Percentiles rank a stretch among this genome's conserved stretches.
These are phyloP conservation scores for Drosophila varians DNA, from an alignment of 1,140 invertebrate genomes.

Conservation along the genomic window DNA sequence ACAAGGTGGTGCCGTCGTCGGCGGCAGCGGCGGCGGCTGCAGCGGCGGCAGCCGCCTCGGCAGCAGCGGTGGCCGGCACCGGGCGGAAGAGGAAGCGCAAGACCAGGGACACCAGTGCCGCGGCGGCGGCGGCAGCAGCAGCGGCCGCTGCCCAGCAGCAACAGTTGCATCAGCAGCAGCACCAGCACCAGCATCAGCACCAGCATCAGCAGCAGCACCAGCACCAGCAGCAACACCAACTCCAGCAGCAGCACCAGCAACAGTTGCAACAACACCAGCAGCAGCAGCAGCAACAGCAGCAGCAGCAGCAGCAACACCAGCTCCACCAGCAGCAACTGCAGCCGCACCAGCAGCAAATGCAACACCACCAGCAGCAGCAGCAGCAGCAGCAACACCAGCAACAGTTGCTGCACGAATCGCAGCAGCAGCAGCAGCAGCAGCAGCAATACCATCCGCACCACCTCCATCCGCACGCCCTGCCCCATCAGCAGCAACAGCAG, in stretches of 20 bases:
- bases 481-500: slow-evolving; percentile 45
- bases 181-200: slow-evolving; percentile 5
- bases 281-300: slow-evolving; percentile 19
- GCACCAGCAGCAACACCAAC: slow-evolving; percentile 17
- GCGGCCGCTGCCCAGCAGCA: slow-evolving; percentile 5
- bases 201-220: slow-evolving; percentile 38
- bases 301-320: slow-evolving; percentile 21
- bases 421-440: slow-evolving; percentile 40
- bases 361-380: slow-evolving; percentile 18
- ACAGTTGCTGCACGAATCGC: slow-evolving; percentile 34
- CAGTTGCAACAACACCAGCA: slow-evolving; percentile 10
- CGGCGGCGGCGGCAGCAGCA: neutral
- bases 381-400: slow-evolving; percentile 21
- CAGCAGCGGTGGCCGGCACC: neutral
- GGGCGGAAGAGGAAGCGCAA: slow-evolving; percentile 74
- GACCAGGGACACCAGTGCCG: slow-evolving; percentile 48
- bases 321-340: slow-evolving; percentile 9
- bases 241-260: slow-evolving; percentile 18
- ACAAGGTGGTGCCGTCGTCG: slow-evolving; percentile 52
- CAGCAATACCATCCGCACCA: slow-evolving; percentile 50
- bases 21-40: slow-evolving; percentile 4
- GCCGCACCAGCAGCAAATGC: slow-evolving; percentile 42
- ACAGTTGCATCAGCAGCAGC: slow-evolving; percentile 5
- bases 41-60: neutral
- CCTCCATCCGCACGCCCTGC: slow-evolving; percentile 50